Evolutionary conservation across 2,797 vertebrate genomes (phyloP), one percentile per base, ranked within the genome.

Genomic region (Sylvilagus floridanus): DNA sequence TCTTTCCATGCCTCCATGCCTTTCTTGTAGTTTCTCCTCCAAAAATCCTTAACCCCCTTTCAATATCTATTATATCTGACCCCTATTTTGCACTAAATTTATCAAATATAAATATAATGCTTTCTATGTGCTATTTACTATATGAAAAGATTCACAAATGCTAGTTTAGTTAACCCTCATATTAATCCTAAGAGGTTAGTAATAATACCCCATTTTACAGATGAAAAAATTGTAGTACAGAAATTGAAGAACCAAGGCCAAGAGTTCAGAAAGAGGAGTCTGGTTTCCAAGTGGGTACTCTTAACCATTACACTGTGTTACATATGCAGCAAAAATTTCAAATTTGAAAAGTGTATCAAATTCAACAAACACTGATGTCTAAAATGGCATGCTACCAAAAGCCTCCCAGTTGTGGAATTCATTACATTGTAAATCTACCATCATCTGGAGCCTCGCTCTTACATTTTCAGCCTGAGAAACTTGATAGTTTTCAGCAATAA

Each of bases 381-480:
- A 7, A 30, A 47, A 12, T 72, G 19, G 50, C 26, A 13, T 16
- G 13, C 50, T n/a, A 72, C 81, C 88, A 84, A 93, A 90, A 26
- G 22, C 21, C 32, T 68, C 8, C 35, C 57, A 63, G 50, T 88
- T 84, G 69, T 21, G 72, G 82, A 93, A 57, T 73, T 93, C 32
- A 88, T 82, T 87, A 77, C 73, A 14, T 50, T 90, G 9, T 60
- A 63, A 82, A 91, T 81, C 78, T 77, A 42, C 63, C 50, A 32
- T 63, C 78, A 77, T 60, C 57, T 82, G 22, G 60, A 92, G 10
- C 11, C 69, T 68, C 42, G 4, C n/a, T 81, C 10, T 24, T 63
- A 65, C 82, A 26, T 77, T 96, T 88, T 84, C 30, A 76, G 62
- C 90, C 47, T 69, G 14, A 73, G 77, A 92, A 92, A 93, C 42